A percentile compares a stretch with the other conserved stretches of the same genome.
phyloP scores from a whole-genome alignment of 2,888 invertebrate species.

The Steinernema carpocapsae region DNA sequence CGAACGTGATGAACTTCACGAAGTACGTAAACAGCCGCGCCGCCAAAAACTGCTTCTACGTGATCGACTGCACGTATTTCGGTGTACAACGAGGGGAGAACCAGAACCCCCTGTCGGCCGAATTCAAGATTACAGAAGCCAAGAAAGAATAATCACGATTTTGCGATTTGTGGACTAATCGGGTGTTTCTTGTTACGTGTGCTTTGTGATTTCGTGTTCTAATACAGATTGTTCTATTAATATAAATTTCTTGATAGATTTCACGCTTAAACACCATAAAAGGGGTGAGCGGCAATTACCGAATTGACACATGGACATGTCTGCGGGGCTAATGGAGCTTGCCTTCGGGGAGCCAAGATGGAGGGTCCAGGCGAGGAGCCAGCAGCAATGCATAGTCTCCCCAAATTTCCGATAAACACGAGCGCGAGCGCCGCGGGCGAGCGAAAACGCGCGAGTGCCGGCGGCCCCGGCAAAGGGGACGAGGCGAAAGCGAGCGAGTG shows the following conservation, averaged over 20 bases:
- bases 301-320: background rate
- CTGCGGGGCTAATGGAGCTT: background rate
- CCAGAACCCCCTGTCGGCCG: background rate
- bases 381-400: background rate
- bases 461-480: background rate
- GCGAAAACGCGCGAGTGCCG: background rate
- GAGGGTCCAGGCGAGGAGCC: background rate
- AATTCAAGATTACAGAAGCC: no score
- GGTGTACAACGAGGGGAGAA: slow-evolving; percentile 36
- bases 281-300: background rate
- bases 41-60: slow-evolving; percentile 44
- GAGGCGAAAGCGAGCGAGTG: no score
- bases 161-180: no score
- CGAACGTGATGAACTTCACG: slow-evolving; percentile 61
- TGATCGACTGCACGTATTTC: slow-evolving; percentile 45
- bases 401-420: slow-evolving; percentile 35
- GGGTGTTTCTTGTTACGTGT: no score
- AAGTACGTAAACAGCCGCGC: slow-evolving; percentile 58
- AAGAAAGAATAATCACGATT: no score
- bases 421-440: slow-evolving; percentile 21
- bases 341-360: background rate
- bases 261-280: no score
- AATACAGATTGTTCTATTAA: no score
- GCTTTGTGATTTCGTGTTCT: no score
- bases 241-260: no score